phyloP scores from a whole-genome alignment of 1,140 invertebrate species.

The Epicauta chinensis region DNA sequence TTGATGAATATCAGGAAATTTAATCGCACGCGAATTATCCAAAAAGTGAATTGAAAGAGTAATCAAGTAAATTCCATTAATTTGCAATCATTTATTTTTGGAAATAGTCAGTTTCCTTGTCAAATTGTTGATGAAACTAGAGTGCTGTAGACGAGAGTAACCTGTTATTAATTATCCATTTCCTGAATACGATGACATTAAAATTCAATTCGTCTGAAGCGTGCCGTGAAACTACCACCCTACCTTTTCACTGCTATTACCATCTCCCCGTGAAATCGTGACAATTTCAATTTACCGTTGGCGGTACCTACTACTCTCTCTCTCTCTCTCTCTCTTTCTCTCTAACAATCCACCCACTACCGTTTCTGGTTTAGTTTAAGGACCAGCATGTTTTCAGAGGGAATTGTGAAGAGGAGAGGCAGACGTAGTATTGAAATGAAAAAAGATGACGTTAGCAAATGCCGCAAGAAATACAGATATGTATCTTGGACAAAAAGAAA shows the following conservation, averaged over 20 bases:
- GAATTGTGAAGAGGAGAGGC: too few relatives aligned
- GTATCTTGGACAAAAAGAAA: too few relatives aligned
- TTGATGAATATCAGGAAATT: too few relatives aligned
- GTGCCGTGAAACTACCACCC: constrained; percentile 27
- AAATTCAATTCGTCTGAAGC: constrained; percentile 35
- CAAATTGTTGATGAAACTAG: background rate
- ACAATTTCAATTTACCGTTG: constrained; percentile 15
- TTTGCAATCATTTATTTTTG: background rate
- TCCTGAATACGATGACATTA: constrained; percentile 35
- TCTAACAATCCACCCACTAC: too few relatives aligned
- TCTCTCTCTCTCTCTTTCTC: background rate
- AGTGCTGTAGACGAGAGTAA: background rate
- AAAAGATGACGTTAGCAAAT: too few relatives aligned
- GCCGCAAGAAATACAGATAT: too few relatives aligned
- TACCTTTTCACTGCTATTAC: constrained; percentile 7
- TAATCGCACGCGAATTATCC: too few relatives aligned
- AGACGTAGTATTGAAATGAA: too few relatives aligned
- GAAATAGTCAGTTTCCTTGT: background rate
- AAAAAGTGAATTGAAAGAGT: background rate
- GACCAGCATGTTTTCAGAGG: too few relatives aligned
- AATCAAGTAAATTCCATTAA: background rate
- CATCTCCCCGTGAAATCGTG: constrained; percentile 8
- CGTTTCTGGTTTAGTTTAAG: too few relatives aligned
- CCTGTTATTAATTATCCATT: constrained; percentile 31
- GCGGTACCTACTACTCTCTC: background rate